phyloP scores from a whole-genome alignment of 2,888 invertebrate genomes.

The Dryadula phaetusa region DNA sequence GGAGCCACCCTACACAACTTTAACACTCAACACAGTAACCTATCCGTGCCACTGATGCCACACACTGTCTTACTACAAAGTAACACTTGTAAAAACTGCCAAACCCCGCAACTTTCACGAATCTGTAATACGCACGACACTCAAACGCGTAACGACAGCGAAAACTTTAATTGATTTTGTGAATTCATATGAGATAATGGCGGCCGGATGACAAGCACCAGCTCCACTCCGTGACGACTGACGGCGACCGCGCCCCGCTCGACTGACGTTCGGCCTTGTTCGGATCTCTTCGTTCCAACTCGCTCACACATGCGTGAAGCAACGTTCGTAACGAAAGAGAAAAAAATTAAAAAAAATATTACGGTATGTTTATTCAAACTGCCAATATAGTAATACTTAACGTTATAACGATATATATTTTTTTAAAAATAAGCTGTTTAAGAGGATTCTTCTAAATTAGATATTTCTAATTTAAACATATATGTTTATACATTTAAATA shows the following conservation, averaged over 20 bases:
- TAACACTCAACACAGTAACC: constrained; percentile 78
- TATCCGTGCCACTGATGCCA: constrained; percentile 69
- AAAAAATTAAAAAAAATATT: constrained; percentile 33
- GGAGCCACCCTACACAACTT: constrained; percentile 78
- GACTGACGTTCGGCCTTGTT: constrained; percentile 82
- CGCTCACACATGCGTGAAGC: constrained; percentile 80
- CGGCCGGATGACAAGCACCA: constrained; percentile 85
- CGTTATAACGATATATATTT: not conserved
- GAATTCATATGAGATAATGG: constrained; percentile 85
- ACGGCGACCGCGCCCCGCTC: constrained; percentile 86
- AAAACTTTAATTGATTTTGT: constrained; percentile 79
- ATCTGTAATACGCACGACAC: constrained; percentile 63
- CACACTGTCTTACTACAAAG: constrained; percentile 59
- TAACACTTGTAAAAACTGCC: constrained; percentile 50
- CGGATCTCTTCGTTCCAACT: constrained; percentile 77
- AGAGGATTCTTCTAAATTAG: not conserved
- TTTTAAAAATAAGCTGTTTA: not conserved
- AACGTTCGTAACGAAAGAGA: constrained; percentile 26
- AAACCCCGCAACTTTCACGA: constrained; percentile 55
- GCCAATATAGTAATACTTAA: constrained; percentile 8
- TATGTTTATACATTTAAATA: too few relatives aligned
- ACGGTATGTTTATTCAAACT: constrained; percentile 25
- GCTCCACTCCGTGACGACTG: constrained; percentile 85
- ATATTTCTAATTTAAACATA: too few relatives aligned
- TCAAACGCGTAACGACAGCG: constrained; percentile 69